Base-by-base conservation (phyloP, 2,888 invertebrate genomes). In the Carpatolechia fugitivella region DNA sequence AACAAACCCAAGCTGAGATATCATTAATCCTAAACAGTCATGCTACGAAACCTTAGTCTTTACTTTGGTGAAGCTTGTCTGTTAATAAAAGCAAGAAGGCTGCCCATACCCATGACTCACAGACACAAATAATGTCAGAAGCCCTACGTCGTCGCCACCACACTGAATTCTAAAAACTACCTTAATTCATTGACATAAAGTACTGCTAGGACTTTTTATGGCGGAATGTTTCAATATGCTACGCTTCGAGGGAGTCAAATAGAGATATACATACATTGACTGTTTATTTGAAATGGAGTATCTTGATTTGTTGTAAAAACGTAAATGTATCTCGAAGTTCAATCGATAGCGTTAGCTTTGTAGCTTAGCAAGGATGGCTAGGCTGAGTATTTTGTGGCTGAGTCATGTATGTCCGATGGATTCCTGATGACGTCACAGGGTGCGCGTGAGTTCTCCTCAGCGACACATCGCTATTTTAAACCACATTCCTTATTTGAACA, bases 341-440 rank as follows among this genome's bases (percentile, higher is more conserved):
- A 24, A 24, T 24, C 24, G 6, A 24, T 24, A 24, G 24, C 6
- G 6, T 4, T 24, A 24, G 24, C 6, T 24, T 24, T 3, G 24
- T 24, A 24, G 24, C 24, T 4, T 24, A 24, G 24, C 24, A 24
- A 24, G 24, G 24, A 24, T 4, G 24, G 18, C 7, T 20, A 3
- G 40, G 8, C 51, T 83, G n/a, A n/a, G n/a, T n/a, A n/a, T n/a
- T n/a, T n/a, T n/a, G n/a, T n/a, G n/a, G n/a, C n/a, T n/a, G 84
- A 85, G 65, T 85, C 85, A 85, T 72, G 77, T 85, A 85, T 84
- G 83, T 77, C 73, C 70, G n/a, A n/a, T n/a, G 72, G 69, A 82
- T 82, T 80, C 82, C 78, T 76, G 68, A 59, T 84, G 83, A 85
- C 86, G 84, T 85, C 84, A 85, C 77, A 67, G 85, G 85, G 78